These are phyloP conservation scores for Crocuta crocuta DNA, from an alignment of 2,113 vertebrate species.

Conservation along the genomic window DNA sequence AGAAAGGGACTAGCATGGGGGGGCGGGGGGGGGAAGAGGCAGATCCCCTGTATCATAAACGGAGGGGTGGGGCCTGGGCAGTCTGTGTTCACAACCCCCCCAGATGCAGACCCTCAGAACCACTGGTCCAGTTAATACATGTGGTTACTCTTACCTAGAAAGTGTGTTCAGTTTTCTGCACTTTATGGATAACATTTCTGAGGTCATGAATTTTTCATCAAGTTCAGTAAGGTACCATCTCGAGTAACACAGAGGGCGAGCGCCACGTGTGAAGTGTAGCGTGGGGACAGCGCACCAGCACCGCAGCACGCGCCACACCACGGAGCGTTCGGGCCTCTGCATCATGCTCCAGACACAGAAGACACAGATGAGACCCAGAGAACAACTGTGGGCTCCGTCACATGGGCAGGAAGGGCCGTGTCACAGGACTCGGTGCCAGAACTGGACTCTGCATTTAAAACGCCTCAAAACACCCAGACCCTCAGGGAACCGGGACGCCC, in stretches of 20 bases:
- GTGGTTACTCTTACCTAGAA: too few relatives aligned
- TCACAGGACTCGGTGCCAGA: neutral
- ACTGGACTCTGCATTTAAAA: neutral
- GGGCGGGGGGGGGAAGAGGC: neutral
- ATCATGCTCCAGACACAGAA: fast-evolving
- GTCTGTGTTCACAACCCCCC: neutral
- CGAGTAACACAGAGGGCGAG: neutral
- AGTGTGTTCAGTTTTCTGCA: neutral
- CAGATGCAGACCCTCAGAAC: neutral
- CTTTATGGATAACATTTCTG: neutral
- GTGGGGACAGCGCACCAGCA: too few relatives aligned
- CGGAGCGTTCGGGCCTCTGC: fast-evolving
- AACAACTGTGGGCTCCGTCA: fast-evolving
- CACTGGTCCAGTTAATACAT: neutral
- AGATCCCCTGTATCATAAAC: neutral
- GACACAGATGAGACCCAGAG: too few relatives aligned
- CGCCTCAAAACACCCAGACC: neutral
- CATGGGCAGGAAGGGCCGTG: fast-evolving
- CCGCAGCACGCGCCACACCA: fast-evolving
- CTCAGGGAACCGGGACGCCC: fast-evolving
- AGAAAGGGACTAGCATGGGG: neutral
- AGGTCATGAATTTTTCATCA: neutral
- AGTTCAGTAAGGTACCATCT: neutral
- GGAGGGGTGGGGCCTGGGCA: fast-evolving
- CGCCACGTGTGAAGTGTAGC: too few relatives aligned